Base-by-base conservation (phyloP, 2,797 vertebrate genomes). In the Streptopelia turtur region DNA sequence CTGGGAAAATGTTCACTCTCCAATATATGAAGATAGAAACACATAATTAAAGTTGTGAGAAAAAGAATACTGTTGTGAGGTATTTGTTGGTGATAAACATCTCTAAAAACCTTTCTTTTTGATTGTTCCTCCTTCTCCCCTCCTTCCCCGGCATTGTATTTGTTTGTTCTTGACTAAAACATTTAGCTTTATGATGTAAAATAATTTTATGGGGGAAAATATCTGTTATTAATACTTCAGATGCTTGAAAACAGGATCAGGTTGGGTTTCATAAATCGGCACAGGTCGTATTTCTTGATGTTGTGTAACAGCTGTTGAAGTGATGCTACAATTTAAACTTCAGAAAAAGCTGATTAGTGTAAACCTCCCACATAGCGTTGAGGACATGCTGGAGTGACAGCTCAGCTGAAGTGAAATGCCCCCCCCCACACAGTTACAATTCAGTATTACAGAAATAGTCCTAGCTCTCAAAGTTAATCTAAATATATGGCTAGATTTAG, bases 261-360 rank as follows among this genome's bases (percentile, higher is more conserved):
- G 35, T 18, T 92, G 69, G 16, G 41, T 94, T 89, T 93, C 41
- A 23, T 61, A 86, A 55, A 56, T 88, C 76, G 45, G 47, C 69
- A 65, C 35, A 61, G 57, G 30, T 84, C 4, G 1, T 70, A 0
- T 83, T 93, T 95, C 68, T 83, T 80, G 56, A 60, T 80, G 65
- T 96, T 95, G 69, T 75, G 22, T 95, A 94, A 95, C 76, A 93
- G 79, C 76, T 88, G 65, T 24, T 88, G 92, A 75, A 93, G 91
- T 90, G 94, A 83, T 92, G 60, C 72, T 91, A 61, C 76, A 93
- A 80, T 85, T 94, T 94, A 66, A 72, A 94, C 85, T 93, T 96
- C 52, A 87, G 89, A 95, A 95, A 94, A 96, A 96, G 87, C 95
- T 97, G 94, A 93, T 95, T 92, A 97, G 87, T 79, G 52, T 94